phyloP scores from a whole-genome alignment of 2,888 invertebrate genomes.

The Gymnosoma rotundatum region DNA sequence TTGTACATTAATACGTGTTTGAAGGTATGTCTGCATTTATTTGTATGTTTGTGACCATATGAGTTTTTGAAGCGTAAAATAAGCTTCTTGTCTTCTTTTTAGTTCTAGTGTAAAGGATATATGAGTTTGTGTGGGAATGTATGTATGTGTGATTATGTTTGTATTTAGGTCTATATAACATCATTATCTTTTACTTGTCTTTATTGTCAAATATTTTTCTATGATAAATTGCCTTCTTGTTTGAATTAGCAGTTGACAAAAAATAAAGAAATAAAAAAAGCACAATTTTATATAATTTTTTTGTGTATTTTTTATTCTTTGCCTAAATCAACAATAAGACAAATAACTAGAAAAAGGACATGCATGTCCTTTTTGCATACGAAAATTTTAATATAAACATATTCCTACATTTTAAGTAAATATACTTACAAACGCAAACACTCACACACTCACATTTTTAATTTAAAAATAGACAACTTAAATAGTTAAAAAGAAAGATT shows the following conservation, averaged over 20 bases:
- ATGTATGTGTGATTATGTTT: neutral
- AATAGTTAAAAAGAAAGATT: conserved; percentile 2
- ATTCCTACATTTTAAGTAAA: conserved; percentile 43
- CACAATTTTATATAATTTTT: conserved; percentile 20
- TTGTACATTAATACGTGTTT: no score
- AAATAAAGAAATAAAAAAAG: conserved; percentile 5
- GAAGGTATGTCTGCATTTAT: neutral
- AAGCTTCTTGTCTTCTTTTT: conserved; percentile 68
- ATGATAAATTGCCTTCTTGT: conserved; percentile 69
- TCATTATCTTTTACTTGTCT: conserved; percentile 70
- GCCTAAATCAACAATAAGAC: conserved; percentile 47
- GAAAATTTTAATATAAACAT: conserved; percentile 61
- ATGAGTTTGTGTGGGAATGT: neutral
- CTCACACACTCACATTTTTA: neutral
- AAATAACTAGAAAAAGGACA: conserved; percentile 44
- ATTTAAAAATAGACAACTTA: conserved; percentile 1
- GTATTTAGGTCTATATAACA: conserved; percentile 65
- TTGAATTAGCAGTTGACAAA: conserved; percentile 66
- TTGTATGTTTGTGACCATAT: conserved; percentile 43
- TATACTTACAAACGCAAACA: neutral
- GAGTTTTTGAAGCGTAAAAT: conserved; percentile 70
- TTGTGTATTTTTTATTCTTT: neutral
- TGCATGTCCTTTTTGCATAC: conserved; percentile 67
- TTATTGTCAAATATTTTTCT: conserved; percentile 70
- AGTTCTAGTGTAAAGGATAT: conserved; percentile 42